Percentiles rank a stretch among this genome's conserved stretches.
Conservation (phyloP, 2,113 vertebrate genomes). For the Vireo altiloquus region DNA sequence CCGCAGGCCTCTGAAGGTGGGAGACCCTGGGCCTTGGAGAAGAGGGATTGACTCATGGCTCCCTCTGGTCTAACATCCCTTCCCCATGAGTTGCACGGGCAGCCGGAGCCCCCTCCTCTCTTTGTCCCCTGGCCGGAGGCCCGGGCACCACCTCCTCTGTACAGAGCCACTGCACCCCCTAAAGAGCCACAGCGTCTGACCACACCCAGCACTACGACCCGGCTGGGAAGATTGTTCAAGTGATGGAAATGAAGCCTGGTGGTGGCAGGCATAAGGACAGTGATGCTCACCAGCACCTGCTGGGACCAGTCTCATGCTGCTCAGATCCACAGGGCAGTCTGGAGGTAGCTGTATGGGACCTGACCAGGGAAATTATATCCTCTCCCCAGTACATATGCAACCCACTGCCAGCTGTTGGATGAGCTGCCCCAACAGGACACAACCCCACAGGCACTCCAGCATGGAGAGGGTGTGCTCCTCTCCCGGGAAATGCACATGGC, state of each 20-base stretch:
- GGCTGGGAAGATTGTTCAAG: background rate
- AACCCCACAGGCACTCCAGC: fast-evolving
- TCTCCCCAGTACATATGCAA: background rate
- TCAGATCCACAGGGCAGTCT: background rate
- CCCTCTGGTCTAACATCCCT: fast-evolving
- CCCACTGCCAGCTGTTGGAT: background rate
- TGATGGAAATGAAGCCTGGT: background rate
- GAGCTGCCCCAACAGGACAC: background rate
- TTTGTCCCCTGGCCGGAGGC: background rate
- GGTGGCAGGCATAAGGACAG: background rate
- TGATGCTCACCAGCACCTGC: fast-evolving
- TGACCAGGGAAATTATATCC: fast-evolving
- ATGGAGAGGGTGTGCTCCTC: background rate
- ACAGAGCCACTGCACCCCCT: fast-evolving
- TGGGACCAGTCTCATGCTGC: background rate
- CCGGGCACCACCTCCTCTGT: background rate
- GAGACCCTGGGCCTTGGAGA: background rate
- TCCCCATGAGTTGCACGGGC: fast-evolving
- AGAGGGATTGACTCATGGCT: background rate
- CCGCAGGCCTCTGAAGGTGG: background rate
- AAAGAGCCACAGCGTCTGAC: background rate
- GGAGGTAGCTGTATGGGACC: fast-evolving
- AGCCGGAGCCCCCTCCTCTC: background rate
- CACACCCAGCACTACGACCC: fast-evolving
- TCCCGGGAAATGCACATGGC: fast-evolving